phyloP scores from a whole-genome alignment of 2,888 invertebrate species.

The Heliconius ismenius region DNA sequence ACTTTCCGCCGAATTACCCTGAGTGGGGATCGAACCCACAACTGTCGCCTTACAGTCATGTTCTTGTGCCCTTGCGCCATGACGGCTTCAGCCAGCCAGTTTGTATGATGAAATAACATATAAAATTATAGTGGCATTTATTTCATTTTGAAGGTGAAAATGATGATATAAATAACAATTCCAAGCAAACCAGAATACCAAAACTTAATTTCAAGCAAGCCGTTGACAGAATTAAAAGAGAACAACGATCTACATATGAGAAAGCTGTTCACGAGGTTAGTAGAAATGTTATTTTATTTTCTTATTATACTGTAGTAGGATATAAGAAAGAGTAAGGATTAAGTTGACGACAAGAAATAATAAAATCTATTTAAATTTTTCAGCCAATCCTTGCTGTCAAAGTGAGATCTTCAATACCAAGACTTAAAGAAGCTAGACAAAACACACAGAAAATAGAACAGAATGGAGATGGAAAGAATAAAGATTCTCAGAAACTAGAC shows the following conservation, averaged over 20 bases:
- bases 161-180: constrained; percentile 38
- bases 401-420: constrained; percentile 53
- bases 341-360: background rate
- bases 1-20: background rate
- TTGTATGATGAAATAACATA: background rate
- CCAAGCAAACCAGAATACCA: constrained; percentile 63
- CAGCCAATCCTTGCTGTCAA: constrained; percentile 26
- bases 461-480: constrained; percentile 31
- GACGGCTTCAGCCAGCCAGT: background rate
- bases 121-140: constrained; percentile 23
- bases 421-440: constrained; percentile 46
- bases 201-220: constrained; percentile 58
- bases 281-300: background rate
- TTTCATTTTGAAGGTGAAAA: constrained; percentile 46
- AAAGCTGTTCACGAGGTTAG: constrained; percentile 45
- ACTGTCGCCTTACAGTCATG: background rate
- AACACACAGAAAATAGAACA: constrained; percentile 15
- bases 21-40: background rate
- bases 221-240: constrained; percentile 52
- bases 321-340: no score
- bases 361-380: constrained; percentile 17
- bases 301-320: no score
- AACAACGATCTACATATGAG: constrained; percentile 44
- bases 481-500: constrained; percentile 48
- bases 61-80: background rate